phyloP scores from a whole-genome alignment of 2,888 invertebrate genomes.

The Sycophila texana region DNA sequence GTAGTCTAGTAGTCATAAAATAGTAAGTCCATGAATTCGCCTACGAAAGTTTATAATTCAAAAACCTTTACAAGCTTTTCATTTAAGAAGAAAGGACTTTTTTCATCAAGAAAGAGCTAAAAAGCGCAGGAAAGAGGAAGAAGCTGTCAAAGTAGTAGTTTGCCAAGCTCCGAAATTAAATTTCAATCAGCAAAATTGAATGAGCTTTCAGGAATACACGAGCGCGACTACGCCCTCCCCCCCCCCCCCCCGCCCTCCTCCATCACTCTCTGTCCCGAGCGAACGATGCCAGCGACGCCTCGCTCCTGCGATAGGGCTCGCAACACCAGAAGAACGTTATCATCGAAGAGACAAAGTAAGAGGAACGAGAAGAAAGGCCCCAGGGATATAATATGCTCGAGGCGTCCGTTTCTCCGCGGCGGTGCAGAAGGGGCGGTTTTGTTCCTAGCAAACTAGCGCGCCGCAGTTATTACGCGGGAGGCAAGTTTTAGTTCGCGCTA shows the following conservation, averaged over 20 bases:
- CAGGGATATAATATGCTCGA: slow-evolving; percentile 30
- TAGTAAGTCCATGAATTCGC: background rate
- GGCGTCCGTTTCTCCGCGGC: slow-evolving; percentile 31
- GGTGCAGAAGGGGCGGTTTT: slow-evolving; percentile 13
- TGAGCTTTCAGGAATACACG: slow-evolving; percentile 19
- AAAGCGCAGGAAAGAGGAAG: background rate
- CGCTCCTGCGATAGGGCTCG: slow-evolving; percentile 11
- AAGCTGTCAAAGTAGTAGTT: background rate
- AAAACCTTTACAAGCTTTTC: too few species aligned
- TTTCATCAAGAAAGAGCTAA: too few species aligned
- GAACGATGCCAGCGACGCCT: slow-evolving; percentile 30
- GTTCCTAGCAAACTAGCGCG: slow-evolving; percentile 17
- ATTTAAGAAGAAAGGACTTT: too few species aligned
- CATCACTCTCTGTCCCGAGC: slow-evolving; percentile 1
- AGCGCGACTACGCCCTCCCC: background rate
- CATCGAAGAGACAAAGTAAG: slow-evolving; percentile 15
- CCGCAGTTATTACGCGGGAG: slow-evolving; percentile 40
- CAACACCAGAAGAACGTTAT: slow-evolving; percentile 19
- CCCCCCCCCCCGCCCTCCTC: background rate
- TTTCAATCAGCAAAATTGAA: slow-evolving; percentile 39
- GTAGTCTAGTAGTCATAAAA: background rate
- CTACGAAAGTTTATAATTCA: too few species aligned
- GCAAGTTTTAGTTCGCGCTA: slow-evolving; percentile 46
- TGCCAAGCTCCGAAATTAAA: slow-evolving; percentile 23
- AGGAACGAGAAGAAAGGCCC: slow-evolving; percentile 10